These are phyloP conservation scores for Caenorhabditis afra DNA, from an alignment of 2,888 invertebrate genomes.

Conservation along the genomic window DNA sequence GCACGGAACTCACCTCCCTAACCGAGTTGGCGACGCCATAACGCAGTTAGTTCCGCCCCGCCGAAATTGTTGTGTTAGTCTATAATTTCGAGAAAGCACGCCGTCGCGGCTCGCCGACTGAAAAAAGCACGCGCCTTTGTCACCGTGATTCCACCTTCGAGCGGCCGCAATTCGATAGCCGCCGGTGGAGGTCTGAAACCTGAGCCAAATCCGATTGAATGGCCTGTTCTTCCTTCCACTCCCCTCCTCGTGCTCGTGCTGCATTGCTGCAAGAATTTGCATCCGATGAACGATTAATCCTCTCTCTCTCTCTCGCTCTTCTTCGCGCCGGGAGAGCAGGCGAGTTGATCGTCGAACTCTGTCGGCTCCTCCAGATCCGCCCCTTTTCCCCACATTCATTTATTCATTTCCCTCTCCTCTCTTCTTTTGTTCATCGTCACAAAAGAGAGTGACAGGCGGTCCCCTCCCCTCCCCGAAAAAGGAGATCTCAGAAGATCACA, in stretches of 20 bases:
- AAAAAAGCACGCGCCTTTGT: slow-evolving; percentile 35
- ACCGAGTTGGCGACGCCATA: slow-evolving; percentile 19
- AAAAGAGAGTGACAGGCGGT: slow-evolving; percentile 39
- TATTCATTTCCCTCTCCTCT: slow-evolving; percentile 37
- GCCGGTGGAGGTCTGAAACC: slow-evolving; percentile 30
- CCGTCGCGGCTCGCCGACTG: background rate
- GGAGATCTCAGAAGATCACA: slow-evolving; percentile 24
- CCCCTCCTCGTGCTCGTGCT: background rate
- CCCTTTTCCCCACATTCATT: slow-evolving; percentile 28
- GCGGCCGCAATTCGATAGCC: slow-evolving; percentile 41
- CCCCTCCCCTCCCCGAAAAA: slow-evolving; percentile 11
- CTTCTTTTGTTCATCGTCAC: slow-evolving; percentile 24
- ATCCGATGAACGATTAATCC: slow-evolving; percentile 57
- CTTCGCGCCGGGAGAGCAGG: slow-evolving; percentile 24
- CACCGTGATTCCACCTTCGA: slow-evolving; percentile 17
- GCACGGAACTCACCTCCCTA: background rate
- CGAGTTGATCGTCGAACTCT: slow-evolving; percentile 48
- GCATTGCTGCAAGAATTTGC: slow-evolving; percentile 18
- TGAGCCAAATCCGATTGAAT: slow-evolving; percentile 42
- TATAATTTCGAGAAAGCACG: slow-evolving; percentile 17
- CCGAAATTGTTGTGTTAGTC: slow-evolving; percentile 34
- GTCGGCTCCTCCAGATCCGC: slow-evolving; percentile 1
- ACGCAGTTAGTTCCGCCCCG: slow-evolving; percentile 25
- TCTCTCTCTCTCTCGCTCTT: slow-evolving; percentile 10
- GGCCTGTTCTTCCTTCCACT: slow-evolving; percentile 24